Evolutionary conservation across 1,140 invertebrate genomes (phyloP).

Genomic region (Leguminivora glycinivorella): DNA sequence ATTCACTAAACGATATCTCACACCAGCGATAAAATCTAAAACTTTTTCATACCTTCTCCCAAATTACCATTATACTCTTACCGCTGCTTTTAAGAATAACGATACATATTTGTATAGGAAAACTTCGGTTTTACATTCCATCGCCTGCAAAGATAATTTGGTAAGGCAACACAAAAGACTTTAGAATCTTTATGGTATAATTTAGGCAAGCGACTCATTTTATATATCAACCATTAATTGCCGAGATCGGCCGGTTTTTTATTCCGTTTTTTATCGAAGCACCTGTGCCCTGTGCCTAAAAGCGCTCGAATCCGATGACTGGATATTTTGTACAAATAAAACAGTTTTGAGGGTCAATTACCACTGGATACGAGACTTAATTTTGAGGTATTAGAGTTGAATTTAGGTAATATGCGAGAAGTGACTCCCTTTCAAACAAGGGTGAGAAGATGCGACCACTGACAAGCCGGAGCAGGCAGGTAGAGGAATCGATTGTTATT

Average conservation of each 20-base stretch:
- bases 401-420: background rate
- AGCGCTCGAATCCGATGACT: constrained; percentile 9
- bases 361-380: background rate
- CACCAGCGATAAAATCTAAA: constrained; percentile 1
- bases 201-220: constrained; percentile 15
- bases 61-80: background rate
- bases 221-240: constrained; percentile 15
- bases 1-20: constrained; percentile 4
- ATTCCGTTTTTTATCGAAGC: background rate
- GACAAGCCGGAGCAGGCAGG: constrained; percentile 8
- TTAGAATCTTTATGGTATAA: constrained; percentile 4
- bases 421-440: background rate
- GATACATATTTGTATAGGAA: background rate
- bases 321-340: constrained; percentile 9
- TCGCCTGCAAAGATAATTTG: background rate
- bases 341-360: background rate
- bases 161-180: background rate
- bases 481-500: constrained; percentile 12
- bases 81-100: background rate
- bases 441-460: constrained; percentile 13
- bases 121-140: background rate
- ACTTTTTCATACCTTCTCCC: constrained; percentile 1
- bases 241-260: constrained; percentile 3
- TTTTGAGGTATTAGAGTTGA: background rate
- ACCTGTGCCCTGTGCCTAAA: constrained; percentile 14